Evolutionary conservation across 2,797 vertebrate genomes (phyloP).

Genomic region (Sebastes jordani): DNA sequence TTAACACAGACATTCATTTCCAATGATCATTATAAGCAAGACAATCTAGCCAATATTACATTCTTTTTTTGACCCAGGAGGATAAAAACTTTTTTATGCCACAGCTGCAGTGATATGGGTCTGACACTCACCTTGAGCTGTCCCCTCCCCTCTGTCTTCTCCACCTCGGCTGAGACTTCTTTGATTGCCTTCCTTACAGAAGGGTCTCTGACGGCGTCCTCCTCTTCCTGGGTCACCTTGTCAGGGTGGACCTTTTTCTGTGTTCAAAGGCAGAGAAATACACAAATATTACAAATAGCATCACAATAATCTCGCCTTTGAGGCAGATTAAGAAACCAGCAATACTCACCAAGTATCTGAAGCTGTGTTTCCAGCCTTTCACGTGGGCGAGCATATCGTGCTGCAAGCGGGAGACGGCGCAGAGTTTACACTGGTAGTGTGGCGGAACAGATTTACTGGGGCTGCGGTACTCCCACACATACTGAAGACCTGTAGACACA

Average conservation of each 20-base stretch:
- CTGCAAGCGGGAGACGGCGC: conserved; percentile 76
- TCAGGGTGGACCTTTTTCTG: conserved; percentile 78
- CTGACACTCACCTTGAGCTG: conserved; percentile 75
- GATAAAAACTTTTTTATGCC: not conserved
- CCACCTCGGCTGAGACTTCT: conserved; percentile 74
- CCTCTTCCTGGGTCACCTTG: conserved; percentile 73
- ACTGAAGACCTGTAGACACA: conserved; percentile 80
- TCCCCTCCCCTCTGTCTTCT: conserved; percentile 78
- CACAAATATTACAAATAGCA: not conserved
- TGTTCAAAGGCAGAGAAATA: not conserved
- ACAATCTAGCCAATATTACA: not conserved
- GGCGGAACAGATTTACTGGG: conserved; percentile 82
- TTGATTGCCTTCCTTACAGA: conserved; percentile 73
- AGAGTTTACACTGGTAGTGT: conserved; percentile 86
- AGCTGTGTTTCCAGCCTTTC: conserved; percentile 83
- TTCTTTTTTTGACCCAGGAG: not conserved
- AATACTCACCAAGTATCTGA: conserved; percentile 79
- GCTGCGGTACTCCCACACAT: conserved; percentile 86
- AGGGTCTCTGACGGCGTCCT: conserved; percentile 71
- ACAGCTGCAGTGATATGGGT: not conserved
- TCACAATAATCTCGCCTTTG: not conserved
- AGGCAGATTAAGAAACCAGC: not conserved
- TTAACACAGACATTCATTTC: not conserved
- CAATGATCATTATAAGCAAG: not conserved
- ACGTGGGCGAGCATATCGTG: conserved; percentile 82